Evolutionary conservation across 2,888 invertebrate genomes (phyloP).

Genomic region (Hirudinaria manillensis): DNA sequence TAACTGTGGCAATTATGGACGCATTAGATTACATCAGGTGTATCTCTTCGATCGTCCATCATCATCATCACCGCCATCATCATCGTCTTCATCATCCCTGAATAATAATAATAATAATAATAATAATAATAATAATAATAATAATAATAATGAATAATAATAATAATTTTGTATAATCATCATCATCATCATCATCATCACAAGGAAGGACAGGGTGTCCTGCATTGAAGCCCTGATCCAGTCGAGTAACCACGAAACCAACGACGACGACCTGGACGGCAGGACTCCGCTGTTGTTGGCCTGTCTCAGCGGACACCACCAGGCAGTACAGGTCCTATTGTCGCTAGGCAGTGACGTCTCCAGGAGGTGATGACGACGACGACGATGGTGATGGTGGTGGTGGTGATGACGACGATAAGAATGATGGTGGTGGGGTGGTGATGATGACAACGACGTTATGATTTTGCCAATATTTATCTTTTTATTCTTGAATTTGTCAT

Average conservation of each 20-base stretch:
- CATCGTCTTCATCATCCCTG: neutral
- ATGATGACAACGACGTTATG: neutral
- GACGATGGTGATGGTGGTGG: neutral
- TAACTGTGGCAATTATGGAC: neutral
- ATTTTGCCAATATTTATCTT: neutral
- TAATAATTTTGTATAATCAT: too few relatives aligned
- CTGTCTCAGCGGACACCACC: slow-evolving; percentile 40
- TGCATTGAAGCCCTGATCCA: slow-evolving; percentile 41
- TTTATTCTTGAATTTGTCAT: too few relatives aligned
- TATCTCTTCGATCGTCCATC: neutral
- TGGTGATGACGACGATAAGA: neutral
- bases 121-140: too few relatives aligned
- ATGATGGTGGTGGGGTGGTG: too few relatives aligned
- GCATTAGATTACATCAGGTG: too few relatives aligned
- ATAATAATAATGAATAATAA: too few relatives aligned
- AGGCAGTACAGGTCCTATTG: slow-evolving; percentile 40
- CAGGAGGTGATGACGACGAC: slow-evolving; percentile 35
- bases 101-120: neutral
- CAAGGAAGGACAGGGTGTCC: slow-evolving; percentile 39
- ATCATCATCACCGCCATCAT: neutral
- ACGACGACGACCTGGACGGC: slow-evolving; percentile 43
- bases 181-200: neutral
- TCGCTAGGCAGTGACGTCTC: slow-evolving; percentile 41
- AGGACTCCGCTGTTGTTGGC: slow-evolving; percentile 42
- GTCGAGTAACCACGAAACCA: slow-evolving; percentile 40